These are phyloP conservation scores for Ceriagrion tenellum DNA, from an alignment of 2,888 invertebrate genomes.

Conservation along the genomic window DNA sequence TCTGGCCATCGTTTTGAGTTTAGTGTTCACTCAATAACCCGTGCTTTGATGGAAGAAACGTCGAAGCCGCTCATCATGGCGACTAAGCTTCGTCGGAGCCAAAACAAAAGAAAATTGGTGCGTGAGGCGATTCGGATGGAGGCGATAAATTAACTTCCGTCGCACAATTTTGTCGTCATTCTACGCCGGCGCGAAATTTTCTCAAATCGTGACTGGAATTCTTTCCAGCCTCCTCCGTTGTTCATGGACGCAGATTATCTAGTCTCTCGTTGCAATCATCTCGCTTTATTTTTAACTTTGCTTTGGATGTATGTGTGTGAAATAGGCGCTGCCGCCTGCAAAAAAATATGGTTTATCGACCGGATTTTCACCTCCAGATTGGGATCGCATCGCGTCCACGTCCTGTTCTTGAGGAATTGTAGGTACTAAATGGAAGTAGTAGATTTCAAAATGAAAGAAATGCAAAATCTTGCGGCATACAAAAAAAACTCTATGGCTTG, in stretches of 20 bases:
- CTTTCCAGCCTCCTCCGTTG: not conserved
- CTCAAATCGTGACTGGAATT: not conserved
- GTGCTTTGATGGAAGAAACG: not conserved
- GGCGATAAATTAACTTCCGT: not conserved
- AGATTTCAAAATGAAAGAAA: not conserved
- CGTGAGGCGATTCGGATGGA: not conserved
- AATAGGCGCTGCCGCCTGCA: not conserved
- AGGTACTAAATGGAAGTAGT: not conserved
- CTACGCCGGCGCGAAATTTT: not conserved
- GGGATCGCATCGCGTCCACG: not conserved
- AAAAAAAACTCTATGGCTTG: not conserved
- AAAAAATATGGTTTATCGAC: not conserved
- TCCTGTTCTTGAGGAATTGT: not conserved
- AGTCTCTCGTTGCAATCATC: not conserved
- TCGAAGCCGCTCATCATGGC: not conserved
- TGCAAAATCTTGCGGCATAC: not conserved
- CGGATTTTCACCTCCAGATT: not conserved
- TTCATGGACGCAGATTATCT: not conserved
- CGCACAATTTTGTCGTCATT: conserved; percentile 14
- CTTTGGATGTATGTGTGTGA: not conserved
- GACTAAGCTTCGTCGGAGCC: not conserved
- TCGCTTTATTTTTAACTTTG: not conserved
- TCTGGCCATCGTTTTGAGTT: not conserved
- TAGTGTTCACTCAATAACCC: not conserved
- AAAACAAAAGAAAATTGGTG: conserved; percentile 9